Conservation (phyloP, 2,113 vertebrate species). For the Lucifuga dentata region DNA sequence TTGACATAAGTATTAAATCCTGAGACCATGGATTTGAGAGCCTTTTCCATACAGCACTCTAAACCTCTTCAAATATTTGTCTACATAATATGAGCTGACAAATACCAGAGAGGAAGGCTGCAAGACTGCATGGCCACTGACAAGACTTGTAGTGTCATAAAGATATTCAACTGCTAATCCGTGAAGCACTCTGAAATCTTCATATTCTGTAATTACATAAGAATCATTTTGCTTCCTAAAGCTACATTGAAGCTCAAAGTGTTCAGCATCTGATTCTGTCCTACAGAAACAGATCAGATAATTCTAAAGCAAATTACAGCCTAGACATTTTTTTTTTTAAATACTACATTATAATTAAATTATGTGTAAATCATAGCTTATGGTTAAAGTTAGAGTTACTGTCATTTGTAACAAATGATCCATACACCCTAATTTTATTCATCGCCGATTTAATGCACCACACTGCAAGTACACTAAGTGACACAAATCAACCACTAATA, state of each 20-base stretch:
- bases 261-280: not conserved
- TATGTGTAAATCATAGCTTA: not conserved
- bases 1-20: constrained; percentile 51
- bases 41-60: constrained; percentile 10
- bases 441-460: no score
- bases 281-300: constrained; percentile 11
- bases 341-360: not conserved
- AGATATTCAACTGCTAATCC: not conserved
- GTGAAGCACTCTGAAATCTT: not conserved
- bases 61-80: constrained; percentile 36
- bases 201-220: not conserved
- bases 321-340: no score
- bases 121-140: not conserved
- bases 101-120: not conserved
- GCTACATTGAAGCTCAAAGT: not conserved
- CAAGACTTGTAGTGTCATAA: not conserved
- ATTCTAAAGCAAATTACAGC: not conserved
- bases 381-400: not conserved
- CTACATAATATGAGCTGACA: not conserved
- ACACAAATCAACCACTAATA: no score
- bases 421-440: not conserved
- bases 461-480: no score
- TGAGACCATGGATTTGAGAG: constrained; percentile 13
- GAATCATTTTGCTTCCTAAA: not conserved
- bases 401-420: not conserved